phyloP scores from a whole-genome alignment of 2,797 vertebrate genomes.

The Lutjanus campechanus region DNA sequence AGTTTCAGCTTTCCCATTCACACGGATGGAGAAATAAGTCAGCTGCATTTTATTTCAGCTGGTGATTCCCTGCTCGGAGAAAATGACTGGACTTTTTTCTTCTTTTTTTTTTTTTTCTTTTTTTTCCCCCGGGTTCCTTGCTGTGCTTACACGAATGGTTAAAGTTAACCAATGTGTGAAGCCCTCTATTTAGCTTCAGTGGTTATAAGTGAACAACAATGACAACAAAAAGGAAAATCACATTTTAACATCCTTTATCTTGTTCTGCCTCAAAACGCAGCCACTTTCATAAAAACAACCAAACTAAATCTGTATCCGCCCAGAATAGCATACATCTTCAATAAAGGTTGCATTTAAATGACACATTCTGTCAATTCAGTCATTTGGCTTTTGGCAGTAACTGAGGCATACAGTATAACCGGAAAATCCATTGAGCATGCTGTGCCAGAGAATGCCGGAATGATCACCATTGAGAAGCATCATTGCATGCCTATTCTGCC shows the following conservation, averaged over 20 bases:
- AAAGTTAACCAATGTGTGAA: conserved; percentile 20
- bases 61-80: neutral
- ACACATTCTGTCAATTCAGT: conserved; percentile 60
- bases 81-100: neutral
- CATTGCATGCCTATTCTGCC: conserved; percentile 76
- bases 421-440: conserved; percentile 74
- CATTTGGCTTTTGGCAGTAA: conserved; percentile 62
- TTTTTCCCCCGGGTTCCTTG: neutral
- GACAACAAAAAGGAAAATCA: neutral
- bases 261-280: conserved; percentile 19
- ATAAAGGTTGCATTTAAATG: conserved; percentile 63
- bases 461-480: conserved; percentile 76
- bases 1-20: conserved; percentile 5
- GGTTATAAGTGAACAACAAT: conserved; percentile 4
- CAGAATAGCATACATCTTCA: conserved; percentile 41
- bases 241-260: conserved; percentile 24
- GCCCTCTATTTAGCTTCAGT: neutral
- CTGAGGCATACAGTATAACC: conserved; percentile 62
- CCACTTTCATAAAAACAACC: conserved; percentile 15
- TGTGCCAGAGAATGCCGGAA: conserved; percentile 71
- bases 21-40: neutral
- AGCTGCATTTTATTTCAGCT: conserved; percentile 7
- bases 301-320: conserved; percentile 11
- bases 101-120: too few species aligned
- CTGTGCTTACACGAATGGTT: conserved; percentile 25